Evolutionary conservation across 1,140 invertebrate species (phyloP).

Genomic region (Neodiprion lecontei): DNA sequence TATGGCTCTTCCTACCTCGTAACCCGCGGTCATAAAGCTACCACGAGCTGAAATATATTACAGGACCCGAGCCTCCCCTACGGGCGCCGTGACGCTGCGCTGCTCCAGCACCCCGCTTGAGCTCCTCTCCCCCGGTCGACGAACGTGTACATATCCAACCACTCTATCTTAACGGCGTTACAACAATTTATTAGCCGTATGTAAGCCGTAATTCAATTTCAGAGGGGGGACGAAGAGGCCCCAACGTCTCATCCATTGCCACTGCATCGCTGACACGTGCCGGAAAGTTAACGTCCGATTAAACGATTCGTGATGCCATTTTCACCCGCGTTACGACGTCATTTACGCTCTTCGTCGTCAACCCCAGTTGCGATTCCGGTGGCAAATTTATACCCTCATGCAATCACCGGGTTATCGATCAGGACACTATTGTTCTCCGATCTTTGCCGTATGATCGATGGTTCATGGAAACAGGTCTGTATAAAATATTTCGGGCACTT

Average conservation of each 20-base stretch:
- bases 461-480: too few species aligned
- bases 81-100: constrained; percentile 6
- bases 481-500: too few species aligned
- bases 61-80: background rate
- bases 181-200: constrained; percentile 54
- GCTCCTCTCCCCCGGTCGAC: constrained; percentile 31
- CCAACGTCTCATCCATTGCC: background rate
- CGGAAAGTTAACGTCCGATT: too few species aligned
- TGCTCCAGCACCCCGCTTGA: constrained; percentile 12
- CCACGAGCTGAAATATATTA: constrained; percentile 55
- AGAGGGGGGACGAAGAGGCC: background rate
- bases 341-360: too few species aligned
- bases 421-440: too few species aligned
- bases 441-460: too few species aligned
- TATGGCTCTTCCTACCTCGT: constrained; percentile 61
- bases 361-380: too few species aligned
- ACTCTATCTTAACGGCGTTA: constrained; percentile 59
- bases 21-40: constrained; percentile 61
- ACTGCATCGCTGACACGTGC: background rate
- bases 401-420: too few species aligned
- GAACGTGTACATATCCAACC: constrained; percentile 51
- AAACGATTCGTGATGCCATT: too few species aligned
- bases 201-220: background rate
- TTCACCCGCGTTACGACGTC: too few species aligned
- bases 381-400: too few species aligned